Evolutionary conservation across 2,888 invertebrate genomes (phyloP).

Genomic region (Unio delphinus): DNA sequence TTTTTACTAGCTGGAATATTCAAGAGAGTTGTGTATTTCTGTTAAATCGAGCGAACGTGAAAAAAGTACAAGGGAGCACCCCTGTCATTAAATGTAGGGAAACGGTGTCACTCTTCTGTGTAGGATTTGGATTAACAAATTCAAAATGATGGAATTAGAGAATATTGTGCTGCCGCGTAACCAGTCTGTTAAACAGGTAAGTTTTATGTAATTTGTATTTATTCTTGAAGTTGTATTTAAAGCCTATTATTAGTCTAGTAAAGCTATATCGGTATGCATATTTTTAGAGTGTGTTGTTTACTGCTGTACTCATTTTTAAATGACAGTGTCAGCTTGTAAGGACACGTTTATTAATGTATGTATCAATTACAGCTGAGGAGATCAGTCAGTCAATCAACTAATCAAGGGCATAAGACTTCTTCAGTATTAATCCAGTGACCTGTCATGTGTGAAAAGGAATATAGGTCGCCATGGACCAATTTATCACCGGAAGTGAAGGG

Average conservation of each 20-base stretch:
- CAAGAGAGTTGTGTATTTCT: conserved; percentile 2
- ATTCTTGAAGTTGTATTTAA: no score
- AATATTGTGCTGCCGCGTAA: conserved; percentile 33
- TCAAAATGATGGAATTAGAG: conserved; percentile 54
- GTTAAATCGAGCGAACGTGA: background rate
- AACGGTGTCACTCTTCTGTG: no score
- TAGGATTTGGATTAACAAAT: no score
- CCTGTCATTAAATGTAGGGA: no score
- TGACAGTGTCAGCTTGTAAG: no score
- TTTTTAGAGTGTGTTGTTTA: no score
- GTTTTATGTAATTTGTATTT: conserved; percentile 3
- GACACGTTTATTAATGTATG: background rate
- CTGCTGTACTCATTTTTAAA: no score
- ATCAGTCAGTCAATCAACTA: background rate
- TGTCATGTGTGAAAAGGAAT: conserved; percentile 5
- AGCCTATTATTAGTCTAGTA: no score
- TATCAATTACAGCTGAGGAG: background rate
- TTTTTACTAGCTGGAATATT: conserved; percentile 2
- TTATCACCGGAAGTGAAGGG: conserved; percentile 28
- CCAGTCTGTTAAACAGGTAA: conserved; percentile 42
- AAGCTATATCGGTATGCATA: no score
- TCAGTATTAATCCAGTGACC: background rate
- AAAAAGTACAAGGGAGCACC: background rate
- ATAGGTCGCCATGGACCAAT: conserved; percentile 33
- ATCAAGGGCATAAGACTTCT: background rate